Evolutionary conservation across 2,113 vertebrate species (phyloP).

Genomic region (Entelurus aequoreus): DNA sequence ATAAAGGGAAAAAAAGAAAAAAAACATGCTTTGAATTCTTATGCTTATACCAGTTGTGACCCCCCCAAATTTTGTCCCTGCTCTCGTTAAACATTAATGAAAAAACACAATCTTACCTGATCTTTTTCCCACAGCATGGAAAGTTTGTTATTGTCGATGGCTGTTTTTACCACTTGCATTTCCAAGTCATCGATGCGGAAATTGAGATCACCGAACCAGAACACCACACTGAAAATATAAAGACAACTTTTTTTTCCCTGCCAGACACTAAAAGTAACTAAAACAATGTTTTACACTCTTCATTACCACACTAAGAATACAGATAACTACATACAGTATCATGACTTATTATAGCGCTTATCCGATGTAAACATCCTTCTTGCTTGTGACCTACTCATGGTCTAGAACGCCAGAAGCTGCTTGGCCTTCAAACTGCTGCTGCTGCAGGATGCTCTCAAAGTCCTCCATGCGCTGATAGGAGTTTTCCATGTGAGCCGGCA

Average conservation of each 20-base stretch:
- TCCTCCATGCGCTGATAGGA: constrained; percentile 93
- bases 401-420: constrained; percentile 85
- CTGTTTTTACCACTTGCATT: constrained; percentile 88
- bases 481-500: constrained; percentile 96
- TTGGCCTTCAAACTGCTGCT: constrained; percentile 92
- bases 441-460: constrained; percentile 94
- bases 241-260: too few relatives aligned
- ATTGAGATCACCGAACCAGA: constrained; percentile 98
- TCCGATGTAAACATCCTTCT: background rate
- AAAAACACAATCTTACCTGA: constrained; percentile 74
- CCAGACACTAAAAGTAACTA: too few relatives aligned
- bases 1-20: too few relatives aligned
- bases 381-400: constrained; percentile 80
- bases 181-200: constrained; percentile 94
- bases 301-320: background rate
- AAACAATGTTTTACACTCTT: background rate
- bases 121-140: constrained; percentile 90
- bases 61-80: too few relatives aligned
- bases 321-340: background rate
- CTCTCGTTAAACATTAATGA: background rate
- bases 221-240: constrained; percentile 78
- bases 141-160: constrained; percentile 86
- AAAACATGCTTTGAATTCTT: too few relatives aligned
- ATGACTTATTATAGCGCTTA: background rate
- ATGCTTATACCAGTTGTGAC: too few relatives aligned